Base-by-base conservation (phyloP, 1,140 invertebrate genomes). In the Meloidogyne exigua region DNA sequence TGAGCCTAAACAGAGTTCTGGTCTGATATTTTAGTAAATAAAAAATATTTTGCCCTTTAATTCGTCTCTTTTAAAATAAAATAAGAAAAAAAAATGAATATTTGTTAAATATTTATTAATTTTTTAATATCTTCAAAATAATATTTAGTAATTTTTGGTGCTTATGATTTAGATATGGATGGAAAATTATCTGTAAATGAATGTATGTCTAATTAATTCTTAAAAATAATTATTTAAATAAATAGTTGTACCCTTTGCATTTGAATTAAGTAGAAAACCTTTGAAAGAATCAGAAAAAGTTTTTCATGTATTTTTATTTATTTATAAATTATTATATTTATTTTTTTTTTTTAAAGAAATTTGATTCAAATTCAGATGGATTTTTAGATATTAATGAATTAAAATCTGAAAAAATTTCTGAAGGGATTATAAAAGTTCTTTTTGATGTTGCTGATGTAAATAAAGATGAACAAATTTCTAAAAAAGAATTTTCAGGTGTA, bases 221-320 rank as follows among this genome's bases (percentile, higher is more conserved):
- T 32, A 3, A 32, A 32, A 3, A 3, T 32, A 32, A 32, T 3
- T 32, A 32, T 32, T n/a, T 32, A 32, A 32, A 32, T 32, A 32
- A 32, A 32, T 32, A 25, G 74, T 78, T 63, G 76, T 78, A 44
- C 76, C 76, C 42, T 26, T 78, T 21, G 76, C 76, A n/a, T 78
- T 78, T 75, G 75, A 66, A 28, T 36, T 78, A 21, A 76, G 75
- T 49, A 26, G 63, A 66, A 75, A 78, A 63, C 75, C 76, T 10
- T 15, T 49, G 9, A 66, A 49, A 42, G 62, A 76, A 49, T 49
- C 65, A 57, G 74, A 78, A 23, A 68, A 75, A 66, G 15, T 78
- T n/a, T 78, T 78, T 26, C 63, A 77, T 36, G 76, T 76, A 78
- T 25, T 32, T 13, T 18, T 74, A 32, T 32, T 32, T 32, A 32